Percentiles rank a stretch among this genome's conserved stretches.
phyloP scores from a whole-genome alignment of 1,140 invertebrate species.

The Gonatopus flavifemur region DNA sequence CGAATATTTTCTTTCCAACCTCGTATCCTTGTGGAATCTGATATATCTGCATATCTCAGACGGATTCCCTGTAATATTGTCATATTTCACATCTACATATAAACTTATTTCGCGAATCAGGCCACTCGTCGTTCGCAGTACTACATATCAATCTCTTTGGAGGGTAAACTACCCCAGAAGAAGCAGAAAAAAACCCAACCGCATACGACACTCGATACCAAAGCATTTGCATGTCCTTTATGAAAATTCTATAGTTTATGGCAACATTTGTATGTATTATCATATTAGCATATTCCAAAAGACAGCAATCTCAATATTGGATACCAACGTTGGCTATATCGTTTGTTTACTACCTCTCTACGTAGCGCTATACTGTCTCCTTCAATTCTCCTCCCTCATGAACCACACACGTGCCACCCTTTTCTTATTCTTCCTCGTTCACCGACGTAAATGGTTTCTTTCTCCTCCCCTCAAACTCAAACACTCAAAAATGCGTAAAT shows the following conservation, averaged over 20 bases:
- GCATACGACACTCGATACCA: conserved; percentile 50
- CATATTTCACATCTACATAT: too few species aligned
- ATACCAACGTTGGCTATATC: conserved; percentile 48
- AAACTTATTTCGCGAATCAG: conserved; percentile 20
- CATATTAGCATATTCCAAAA: conserved; percentile 59
- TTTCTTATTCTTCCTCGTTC: conserved; percentile 11
- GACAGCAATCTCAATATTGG: conserved; percentile 60
- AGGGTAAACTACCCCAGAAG: conserved; percentile 13
- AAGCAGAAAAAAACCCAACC: too few species aligned
- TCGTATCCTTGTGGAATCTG: too few species aligned
- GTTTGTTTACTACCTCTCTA: conserved; percentile 55
- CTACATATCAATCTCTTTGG: conserved; percentile 32
- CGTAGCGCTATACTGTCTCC: too few species aligned
- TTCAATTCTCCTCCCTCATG: conserved; percentile 28
- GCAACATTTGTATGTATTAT: conserved; percentile 60
- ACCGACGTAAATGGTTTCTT: conserved; percentile 37
- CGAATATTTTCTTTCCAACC: too few species aligned
- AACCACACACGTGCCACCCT: conserved; percentile 39
- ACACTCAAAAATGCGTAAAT: too few species aligned
- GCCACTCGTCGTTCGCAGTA: conserved; percentile 2
- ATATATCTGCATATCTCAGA: too few species aligned
- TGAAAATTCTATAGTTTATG: conserved; percentile 61
- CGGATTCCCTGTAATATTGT: too few species aligned
- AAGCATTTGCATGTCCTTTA: conserved; percentile 58
- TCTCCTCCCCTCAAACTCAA: conserved; percentile 32